phyloP scores from a whole-genome alignment of 2,888 invertebrate genomes.

The Eupelmus urozonus region DNA sequence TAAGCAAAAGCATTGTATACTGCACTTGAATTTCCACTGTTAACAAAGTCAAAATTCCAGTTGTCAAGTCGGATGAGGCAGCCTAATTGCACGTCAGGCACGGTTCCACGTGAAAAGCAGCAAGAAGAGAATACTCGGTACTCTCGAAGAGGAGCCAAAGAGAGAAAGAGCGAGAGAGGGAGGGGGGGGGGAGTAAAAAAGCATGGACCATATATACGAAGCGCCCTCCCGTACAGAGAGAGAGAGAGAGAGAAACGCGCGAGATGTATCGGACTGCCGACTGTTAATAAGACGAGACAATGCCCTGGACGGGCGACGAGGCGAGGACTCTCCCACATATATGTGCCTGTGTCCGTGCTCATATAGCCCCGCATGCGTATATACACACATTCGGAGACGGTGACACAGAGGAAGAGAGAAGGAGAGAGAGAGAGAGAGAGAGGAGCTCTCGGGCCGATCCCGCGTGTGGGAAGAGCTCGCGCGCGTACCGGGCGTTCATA shows the following conservation, averaged over 20 bases:
- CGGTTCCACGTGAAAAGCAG: neutral
- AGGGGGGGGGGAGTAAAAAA: slow-evolving; percentile 38
- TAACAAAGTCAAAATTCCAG: too few relatives aligned
- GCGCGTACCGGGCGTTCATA: slow-evolving; percentile 75
- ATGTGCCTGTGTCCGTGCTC: too few relatives aligned
- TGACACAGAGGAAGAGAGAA: neutral
- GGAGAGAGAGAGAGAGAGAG: slow-evolving; percentile 11
- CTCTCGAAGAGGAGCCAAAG: neutral
- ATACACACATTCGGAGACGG: neutral
- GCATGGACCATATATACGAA: slow-evolving; percentile 25
- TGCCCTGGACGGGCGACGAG: slow-evolving; percentile 63
- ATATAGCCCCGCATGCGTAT: too few relatives aligned
- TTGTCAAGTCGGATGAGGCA: too few relatives aligned
- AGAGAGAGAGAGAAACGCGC: too few relatives aligned
- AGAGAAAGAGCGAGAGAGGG: slow-evolving; percentile 3
- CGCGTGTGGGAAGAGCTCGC: slow-evolving; percentile 70
- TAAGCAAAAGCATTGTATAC: too few relatives aligned
- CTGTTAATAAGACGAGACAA: slow-evolving; percentile 76
- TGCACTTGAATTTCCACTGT: too few relatives aligned
- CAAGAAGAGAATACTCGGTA: slow-evolving; percentile 7
- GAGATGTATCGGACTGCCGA: slow-evolving; percentile 71
- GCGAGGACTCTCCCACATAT: slow-evolving; percentile 18
- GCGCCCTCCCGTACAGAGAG: neutral
- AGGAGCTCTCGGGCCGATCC: too few relatives aligned
- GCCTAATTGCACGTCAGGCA: too few relatives aligned